Evolutionary conservation across 1,140 invertebrate species (phyloP), one percentile per base, ranked within the genome.

Genomic region (Papilio polytes): DNA sequence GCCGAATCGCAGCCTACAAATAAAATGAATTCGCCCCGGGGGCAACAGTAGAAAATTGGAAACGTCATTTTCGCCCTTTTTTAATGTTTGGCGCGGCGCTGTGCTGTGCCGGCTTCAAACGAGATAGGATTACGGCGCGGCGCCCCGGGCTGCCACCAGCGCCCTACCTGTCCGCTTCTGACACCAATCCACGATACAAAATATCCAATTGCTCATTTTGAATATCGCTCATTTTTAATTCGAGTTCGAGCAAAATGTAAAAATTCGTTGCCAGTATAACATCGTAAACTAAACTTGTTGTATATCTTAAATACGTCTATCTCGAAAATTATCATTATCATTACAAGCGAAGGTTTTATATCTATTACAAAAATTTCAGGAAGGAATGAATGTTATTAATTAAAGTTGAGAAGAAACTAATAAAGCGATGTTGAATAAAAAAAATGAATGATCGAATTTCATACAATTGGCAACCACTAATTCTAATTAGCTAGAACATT

Each of bases 31-130:
- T 90, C 88, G 87, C 85, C 91, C 88, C 74, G 88, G 81, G 84
- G 90, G 92, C 91, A 88, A 92, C 89, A 87, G 93, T 94, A 93
- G 92, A 94, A 94, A 94, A 94, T 94, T 94, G 93, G 92, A 94
- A 93, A 92, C 89, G 92, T 94, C 92, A 94, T 94, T 93, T 93
- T 93, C 86, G 89, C 87, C 86, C 84, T 94, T 93, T 93, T 92
- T 92, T 92, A 91, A 92, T 93, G 92, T 94, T 94, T 94, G 91
- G 84, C 87, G 89, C 87, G 87, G 85, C 84, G 85, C 63, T 70
- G 63, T 31, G 63, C 63, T 81, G 85, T 59, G 80, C 85, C 81
- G 81, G 85, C 80, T 84, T 81, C 86, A 83, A 81, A 80, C 80
- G 83, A 86, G 91, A 91, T 90, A 90, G 90, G 91, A 92, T 93